A percentile compares a stretch with the other conserved stretches of the same genome.
Conservation (phyloP, 1,140 invertebrate species). For the Bombus superbus region DNA sequence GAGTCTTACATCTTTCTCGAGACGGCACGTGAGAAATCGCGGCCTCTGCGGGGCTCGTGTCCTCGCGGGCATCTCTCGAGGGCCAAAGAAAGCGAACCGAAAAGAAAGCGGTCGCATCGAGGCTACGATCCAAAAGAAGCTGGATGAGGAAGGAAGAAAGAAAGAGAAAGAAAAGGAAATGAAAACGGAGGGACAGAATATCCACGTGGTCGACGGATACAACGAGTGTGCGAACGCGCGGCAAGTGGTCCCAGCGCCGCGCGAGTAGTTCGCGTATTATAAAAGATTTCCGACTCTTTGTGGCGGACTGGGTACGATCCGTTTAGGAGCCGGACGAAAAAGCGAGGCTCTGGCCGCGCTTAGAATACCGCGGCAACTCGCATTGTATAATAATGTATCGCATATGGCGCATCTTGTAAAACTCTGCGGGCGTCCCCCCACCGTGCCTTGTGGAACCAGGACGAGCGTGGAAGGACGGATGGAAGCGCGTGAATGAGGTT, state of each 20-base stretch:
- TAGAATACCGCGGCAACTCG: conserved; percentile 67
- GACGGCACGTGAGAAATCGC: conserved; percentile 53
- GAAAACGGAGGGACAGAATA: conserved; percentile 23
- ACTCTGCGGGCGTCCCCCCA: conserved; percentile 78
- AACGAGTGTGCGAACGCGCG: conserved; percentile 79
- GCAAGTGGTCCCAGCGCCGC: conserved; percentile 75
- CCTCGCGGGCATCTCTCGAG: conserved; percentile 35
- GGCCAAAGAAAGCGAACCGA: conserved; percentile 23
- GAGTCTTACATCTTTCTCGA: not conserved
- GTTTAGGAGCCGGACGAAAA: conserved; percentile 39
- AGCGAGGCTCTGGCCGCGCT: conserved; percentile 38
- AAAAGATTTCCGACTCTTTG: conserved; percentile 81
- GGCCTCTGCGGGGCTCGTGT: conserved; percentile 26
- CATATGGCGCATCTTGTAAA: conserved; percentile 82
- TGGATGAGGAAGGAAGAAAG: conserved; percentile 15
- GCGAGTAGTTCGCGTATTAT: conserved; percentile 59
- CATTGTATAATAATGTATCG: conserved; percentile 82
- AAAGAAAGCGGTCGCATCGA: conserved; percentile 11
- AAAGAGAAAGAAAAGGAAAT: conserved; percentile 26
- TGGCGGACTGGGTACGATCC: conserved; percentile 61
- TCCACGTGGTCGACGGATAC: conserved; percentile 67
- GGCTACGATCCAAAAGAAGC: conserved; percentile 4
- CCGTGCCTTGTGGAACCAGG: conserved; percentile 19
- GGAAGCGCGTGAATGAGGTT: conserved; percentile 78
- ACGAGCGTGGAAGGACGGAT: conserved; percentile 50